A percentile compares a stretch with the other conserved stretches of the same genome.
Conservation (phyloP, 2,888 invertebrate genomes). For the Xanthia togata region DNA sequence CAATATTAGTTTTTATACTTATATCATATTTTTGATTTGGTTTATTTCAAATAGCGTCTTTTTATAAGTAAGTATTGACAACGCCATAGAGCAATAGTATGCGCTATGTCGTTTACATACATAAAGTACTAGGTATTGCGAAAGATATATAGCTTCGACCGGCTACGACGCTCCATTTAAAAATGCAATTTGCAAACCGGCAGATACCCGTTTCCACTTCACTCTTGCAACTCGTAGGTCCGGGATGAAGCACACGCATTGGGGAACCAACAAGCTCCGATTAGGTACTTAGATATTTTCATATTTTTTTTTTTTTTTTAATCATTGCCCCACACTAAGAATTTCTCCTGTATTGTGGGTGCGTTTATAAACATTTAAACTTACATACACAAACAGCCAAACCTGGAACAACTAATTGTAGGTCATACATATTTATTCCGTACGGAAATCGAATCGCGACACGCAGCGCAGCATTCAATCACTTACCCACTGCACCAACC, state of each 20-base stretch:
- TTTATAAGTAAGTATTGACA: neutral
- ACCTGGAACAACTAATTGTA: no score
- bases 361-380: no score
- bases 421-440: no score
- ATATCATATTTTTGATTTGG: neutral
- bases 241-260: constrained; percentile 9
- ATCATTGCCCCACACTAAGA: no score
- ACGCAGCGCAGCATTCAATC: no score
- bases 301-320: no score
- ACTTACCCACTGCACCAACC: no score
- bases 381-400: no score
- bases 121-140: neutral
- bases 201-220: constrained; percentile 22
- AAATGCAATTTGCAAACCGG: constrained; percentile 50
- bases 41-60: neutral
- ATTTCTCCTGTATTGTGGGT: no score
- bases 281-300: constrained; percentile 2
- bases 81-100: neutral
- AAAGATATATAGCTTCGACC: neutral
- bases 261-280: neutral
- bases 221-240: constrained; percentile 24
- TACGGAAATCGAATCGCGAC: no score
- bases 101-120: neutral
- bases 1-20: no score
- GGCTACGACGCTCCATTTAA: constrained; percentile 25